Conservation (phyloP, 2,113 vertebrate genomes). For the Colinus virginianus region DNA sequence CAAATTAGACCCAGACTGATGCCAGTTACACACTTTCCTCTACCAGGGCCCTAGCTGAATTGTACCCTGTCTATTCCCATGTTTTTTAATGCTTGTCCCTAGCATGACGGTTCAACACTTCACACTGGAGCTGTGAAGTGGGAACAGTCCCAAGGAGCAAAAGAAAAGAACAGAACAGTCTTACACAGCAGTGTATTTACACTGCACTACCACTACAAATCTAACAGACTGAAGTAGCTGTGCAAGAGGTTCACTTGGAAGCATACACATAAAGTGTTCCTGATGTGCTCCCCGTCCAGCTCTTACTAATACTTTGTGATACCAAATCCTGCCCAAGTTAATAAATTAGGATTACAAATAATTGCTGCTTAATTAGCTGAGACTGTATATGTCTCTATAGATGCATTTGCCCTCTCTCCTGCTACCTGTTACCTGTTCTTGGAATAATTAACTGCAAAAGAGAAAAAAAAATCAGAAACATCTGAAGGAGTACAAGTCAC, state of each 20-base stretch:
- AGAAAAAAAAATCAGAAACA: background rate
- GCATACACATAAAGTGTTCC: background rate
- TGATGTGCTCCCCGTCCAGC: conserved; percentile 2
- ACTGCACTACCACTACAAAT: background rate
- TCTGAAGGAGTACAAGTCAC: background rate
- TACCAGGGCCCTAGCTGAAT: background rate
- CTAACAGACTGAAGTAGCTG: background rate
- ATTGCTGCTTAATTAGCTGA: conserved; percentile 8
- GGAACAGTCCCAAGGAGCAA: background rate
- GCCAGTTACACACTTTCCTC: background rate
- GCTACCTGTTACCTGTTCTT: background rate
- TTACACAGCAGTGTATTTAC: background rate
- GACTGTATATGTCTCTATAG: background rate
- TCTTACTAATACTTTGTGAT: conserved; percentile 16
- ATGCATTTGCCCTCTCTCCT: background rate
- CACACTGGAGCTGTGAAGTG: background rate
- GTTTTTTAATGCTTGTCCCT: background rate
- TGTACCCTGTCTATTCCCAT: background rate
- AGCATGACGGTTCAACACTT: background rate
- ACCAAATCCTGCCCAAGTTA: background rate
- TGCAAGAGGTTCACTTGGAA: background rate
- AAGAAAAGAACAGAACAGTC: background rate
- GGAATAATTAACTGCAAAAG: background rate
- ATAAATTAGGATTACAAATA: conserved; percentile 34
- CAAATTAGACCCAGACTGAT: background rate